These are phyloP conservation scores for Cottus gobio DNA, from an alignment of 2,113 vertebrate species.

Conservation along the genomic window DNA sequence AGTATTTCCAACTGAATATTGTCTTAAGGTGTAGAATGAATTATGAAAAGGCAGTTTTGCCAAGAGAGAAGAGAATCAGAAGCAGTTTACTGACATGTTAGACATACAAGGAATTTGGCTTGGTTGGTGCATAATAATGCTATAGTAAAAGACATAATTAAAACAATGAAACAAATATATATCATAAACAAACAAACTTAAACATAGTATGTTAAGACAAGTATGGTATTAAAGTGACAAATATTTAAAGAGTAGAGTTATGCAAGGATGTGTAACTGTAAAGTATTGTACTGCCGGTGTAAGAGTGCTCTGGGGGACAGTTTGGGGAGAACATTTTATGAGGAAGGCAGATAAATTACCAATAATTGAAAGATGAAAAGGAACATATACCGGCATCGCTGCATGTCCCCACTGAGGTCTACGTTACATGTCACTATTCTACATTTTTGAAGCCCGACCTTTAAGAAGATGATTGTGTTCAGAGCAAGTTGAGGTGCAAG, in stretches of 20 bases:
- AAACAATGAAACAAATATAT: not conserved
- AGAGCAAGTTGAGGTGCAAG: not conserved
- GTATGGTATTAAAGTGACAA: too few relatives aligned
- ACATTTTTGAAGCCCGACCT: not conserved
- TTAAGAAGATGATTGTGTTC: not conserved
- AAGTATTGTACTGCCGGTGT: not conserved
- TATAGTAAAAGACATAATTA: not conserved
- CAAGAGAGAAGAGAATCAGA: not conserved
- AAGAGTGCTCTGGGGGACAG: not conserved
- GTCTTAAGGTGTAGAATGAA: not conserved
- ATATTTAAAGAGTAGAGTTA: not conserved
- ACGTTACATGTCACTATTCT: not conserved
- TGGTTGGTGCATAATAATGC: not conserved
- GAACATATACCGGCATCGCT: not conserved
- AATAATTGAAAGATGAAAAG: conserved; percentile 31
- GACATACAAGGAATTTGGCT: not conserved
- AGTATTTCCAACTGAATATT: not conserved
- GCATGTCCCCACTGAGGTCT: not conserved
- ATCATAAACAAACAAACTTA: not conserved
- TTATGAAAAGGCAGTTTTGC: not conserved
- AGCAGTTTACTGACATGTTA: not conserved
- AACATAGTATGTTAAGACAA: not conserved
- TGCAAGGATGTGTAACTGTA: not conserved
- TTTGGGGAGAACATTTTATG: not conserved
- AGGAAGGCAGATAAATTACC: conserved; percentile 12